Evolutionary conservation across 2,113 vertebrate species (phyloP), one percentile per base, ranked within the genome.

Genomic region (Coracopsis vasa): DNA sequence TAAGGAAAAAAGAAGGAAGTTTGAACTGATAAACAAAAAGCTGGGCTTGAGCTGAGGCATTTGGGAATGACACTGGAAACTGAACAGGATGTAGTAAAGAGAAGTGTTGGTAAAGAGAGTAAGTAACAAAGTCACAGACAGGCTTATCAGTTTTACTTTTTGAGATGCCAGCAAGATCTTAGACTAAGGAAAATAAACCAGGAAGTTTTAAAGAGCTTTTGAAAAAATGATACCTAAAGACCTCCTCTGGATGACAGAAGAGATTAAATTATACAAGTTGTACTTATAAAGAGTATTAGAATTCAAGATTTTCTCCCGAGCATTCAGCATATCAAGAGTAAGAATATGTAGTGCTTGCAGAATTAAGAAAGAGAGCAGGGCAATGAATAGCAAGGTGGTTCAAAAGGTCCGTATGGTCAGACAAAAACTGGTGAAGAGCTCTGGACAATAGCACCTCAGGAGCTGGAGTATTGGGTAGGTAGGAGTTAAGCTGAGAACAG

Each of bases 401-500:
- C 16, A 29, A 74, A 51, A 80, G 9, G 20, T 2, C 12, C 9
- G 14, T 50, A 16, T 10, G 15, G 10, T 45, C 53, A 48, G 25
- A 9, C 33, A 8, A 64, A 79, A 39, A 18, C 11, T n/a, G 3
- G 13, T 7, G 33, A 25, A 80, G 75, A 83, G 24, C 6, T 86
- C n/a, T 70, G 25, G 24, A 8, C 23, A 71, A 15, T 13, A 50
- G 19, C 9, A 54, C 7, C 31, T 47, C 54, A 17, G 44, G 4
- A 80, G 16, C 35, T 71, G 18, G 16, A 70, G 14, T 10, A 35
- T 1, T 79, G 74, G 50, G 20, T 73, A 24, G 33, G 42, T 24
- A 94, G 50, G 54, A 92, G 72, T 95, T 93, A 88, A 86, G 3
- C 80, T 86, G 82, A 88, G 58, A 90, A 69, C 6, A 58, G 7